These are phyloP conservation scores for Esox masquinongy DNA, from an alignment of 2,797 vertebrate species.

Conservation along the genomic window DNA sequence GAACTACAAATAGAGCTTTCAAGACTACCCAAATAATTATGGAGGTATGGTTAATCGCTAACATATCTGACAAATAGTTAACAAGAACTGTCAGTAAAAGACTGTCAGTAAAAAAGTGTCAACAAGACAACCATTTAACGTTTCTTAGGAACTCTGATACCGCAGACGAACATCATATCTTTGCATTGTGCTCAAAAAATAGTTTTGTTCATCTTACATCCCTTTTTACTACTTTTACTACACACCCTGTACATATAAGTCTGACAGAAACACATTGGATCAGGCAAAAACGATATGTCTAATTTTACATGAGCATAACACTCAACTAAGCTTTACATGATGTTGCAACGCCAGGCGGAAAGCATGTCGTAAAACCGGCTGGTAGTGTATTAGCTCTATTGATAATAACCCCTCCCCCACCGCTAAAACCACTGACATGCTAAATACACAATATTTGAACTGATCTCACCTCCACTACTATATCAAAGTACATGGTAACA, in stretches of 20 bases:
- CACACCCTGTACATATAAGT: background rate
- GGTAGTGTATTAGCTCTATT: slow-evolving; percentile 28
- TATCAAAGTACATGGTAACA: background rate
- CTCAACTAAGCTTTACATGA: background rate
- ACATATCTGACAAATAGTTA: slow-evolving; percentile 22
- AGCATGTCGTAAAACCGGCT: slow-evolving; percentile 53
- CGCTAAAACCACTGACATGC: slow-evolving; percentile 6
- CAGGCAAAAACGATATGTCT: background rate
- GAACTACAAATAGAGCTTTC: background rate
- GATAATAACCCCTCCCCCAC: background rate
- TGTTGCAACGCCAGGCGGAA: slow-evolving; percentile 31
- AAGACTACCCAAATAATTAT: background rate
- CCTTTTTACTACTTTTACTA: background rate
- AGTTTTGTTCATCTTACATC: background rate
- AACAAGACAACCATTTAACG: background rate
- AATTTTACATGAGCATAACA: background rate
- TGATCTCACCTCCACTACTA: background rate
- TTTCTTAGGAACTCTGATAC: background rate
- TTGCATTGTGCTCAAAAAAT: background rate
- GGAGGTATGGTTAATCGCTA: slow-evolving; percentile 45
- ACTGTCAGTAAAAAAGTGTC: background rate
- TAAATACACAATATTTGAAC: background rate
- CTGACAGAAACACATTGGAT: background rate
- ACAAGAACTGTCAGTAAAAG: background rate
- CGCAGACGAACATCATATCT: background rate